phyloP scores from a whole-genome alignment of 1,140 invertebrate species.

The Tetramorium parvispinum region DNA sequence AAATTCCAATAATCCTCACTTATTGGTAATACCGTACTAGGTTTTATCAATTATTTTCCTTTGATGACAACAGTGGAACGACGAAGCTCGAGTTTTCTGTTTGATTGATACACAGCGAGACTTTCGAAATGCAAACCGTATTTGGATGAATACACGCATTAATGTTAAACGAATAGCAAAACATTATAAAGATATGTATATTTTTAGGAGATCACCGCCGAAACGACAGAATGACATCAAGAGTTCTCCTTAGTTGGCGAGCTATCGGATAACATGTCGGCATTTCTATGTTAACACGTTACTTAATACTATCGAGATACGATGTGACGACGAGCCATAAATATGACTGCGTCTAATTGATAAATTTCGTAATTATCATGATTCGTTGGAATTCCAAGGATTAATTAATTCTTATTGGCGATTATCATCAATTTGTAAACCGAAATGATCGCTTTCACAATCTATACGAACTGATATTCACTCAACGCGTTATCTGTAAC shows the following conservation, averaged over 20 bases:
- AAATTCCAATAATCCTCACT: neutral
- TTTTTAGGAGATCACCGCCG: neutral
- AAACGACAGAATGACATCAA: neutral
- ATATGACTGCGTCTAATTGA: slow-evolving; percentile 1
- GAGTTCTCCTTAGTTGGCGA: neutral
- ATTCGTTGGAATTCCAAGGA: neutral
- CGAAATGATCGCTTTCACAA: neutral
- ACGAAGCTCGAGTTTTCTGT: neutral
- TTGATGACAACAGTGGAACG: neutral
- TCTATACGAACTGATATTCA: neutral
- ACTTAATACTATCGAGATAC: neutral
- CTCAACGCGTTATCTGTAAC: neutral
- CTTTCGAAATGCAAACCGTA: neutral
- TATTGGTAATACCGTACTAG: neutral
- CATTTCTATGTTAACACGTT: slow-evolving; percentile 20
- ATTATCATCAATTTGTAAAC: neutral
- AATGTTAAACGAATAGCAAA: neutral
- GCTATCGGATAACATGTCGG: neutral
- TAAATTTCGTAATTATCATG: neutral
- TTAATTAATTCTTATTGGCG: neutral
- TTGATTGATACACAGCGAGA: neutral
- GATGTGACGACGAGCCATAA: neutral
- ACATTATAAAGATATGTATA: slow-evolving; percentile 5
- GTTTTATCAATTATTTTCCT: slow-evolving; percentile 7
- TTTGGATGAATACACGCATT: neutral